Evolutionary conservation across 2,797 vertebrate species (phyloP).

Genomic region (Malacoraja senta): DNA sequence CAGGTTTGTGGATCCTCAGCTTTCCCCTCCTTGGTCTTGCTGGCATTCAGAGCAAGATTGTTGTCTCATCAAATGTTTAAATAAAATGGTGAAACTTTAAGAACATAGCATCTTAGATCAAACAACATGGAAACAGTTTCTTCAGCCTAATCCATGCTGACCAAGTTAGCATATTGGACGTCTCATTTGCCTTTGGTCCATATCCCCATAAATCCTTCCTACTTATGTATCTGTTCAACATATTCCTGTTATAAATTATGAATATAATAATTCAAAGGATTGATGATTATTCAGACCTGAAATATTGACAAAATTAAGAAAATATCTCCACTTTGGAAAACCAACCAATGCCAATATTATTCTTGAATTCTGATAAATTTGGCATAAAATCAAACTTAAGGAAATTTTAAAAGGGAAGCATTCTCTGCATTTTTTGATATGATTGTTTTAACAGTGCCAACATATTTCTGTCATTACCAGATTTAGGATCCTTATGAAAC

Average conservation of each 20-base stretch:
- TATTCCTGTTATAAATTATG: not conserved
- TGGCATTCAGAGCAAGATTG: too few relatives aligned
- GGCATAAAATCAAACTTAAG: conserved; percentile 13
- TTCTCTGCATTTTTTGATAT: conserved; percentile 18
- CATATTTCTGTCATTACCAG: conserved; percentile 37
- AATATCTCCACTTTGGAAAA: conserved; percentile 17
- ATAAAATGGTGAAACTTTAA: not conserved
- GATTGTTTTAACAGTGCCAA: conserved; percentile 38
- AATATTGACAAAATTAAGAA: not conserved
- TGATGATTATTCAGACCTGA: not conserved
- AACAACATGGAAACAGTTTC: too few relatives aligned
- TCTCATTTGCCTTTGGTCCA: too few relatives aligned
- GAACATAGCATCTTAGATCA: too few relatives aligned
- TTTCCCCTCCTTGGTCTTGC: too few relatives aligned
- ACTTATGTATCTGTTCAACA: too few relatives aligned
- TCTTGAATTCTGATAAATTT: conserved; percentile 1
- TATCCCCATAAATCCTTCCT: too few relatives aligned
- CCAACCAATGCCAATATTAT: conserved; percentile 13
- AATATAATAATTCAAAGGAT: conserved; percentile 1
- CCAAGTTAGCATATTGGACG: too few relatives aligned
- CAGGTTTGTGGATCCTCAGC: too few relatives aligned
- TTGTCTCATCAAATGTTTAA: not conserved
- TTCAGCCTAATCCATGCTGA: too few relatives aligned
- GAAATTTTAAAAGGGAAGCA: not conserved
- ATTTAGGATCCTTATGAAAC: conserved; percentile 9